phyloP scores from a whole-genome alignment of 2,888 invertebrate genomes.

The Hedychridium roseum region DNA sequence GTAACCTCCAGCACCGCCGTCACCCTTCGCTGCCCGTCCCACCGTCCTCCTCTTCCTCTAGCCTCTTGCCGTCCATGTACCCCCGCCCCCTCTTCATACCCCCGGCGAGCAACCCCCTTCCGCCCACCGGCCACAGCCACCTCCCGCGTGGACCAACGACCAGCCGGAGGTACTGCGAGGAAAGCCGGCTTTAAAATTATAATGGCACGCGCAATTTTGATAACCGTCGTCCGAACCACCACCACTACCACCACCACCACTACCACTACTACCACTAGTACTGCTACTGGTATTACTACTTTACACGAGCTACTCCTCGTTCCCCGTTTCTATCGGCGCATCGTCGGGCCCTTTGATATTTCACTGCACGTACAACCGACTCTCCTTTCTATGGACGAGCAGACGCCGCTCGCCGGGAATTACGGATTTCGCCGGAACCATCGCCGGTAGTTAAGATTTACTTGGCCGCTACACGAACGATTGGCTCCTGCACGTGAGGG shows the following conservation, averaged over 20 bases:
- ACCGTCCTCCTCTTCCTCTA: conserved; percentile 15
- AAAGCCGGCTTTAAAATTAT: conserved; percentile 63
- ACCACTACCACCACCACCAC: conserved; percentile 20
- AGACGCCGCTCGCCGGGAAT: too few species aligned
- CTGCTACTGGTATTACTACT: conserved; percentile 18
- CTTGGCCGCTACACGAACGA: too few species aligned
- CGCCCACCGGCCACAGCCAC: too few species aligned
- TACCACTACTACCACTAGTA: conserved; percentile 14
- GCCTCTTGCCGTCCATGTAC: conserved; percentile 24
- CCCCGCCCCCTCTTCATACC: conserved; percentile 25
- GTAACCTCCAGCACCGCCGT: conserved; percentile 9
- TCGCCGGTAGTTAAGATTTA: too few species aligned
- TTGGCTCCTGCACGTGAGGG: too few species aligned
- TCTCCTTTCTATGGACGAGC: too few species aligned
- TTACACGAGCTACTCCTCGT: conserved; percentile 11
- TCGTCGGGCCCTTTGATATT: conserved; percentile 29
- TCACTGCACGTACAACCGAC: conserved; percentile 23
- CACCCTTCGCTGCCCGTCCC: conserved; percentile 16
- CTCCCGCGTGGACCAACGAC: conserved; percentile 39
- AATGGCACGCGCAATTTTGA: conserved; percentile 63
- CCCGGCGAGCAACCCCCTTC: conserved; percentile 30
- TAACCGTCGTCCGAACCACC: conserved; percentile 56
- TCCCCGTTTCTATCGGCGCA: conserved; percentile 27
- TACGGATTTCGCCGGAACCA: too few species aligned
- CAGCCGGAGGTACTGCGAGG: conserved; percentile 46